Percentiles rank a stretch among this genome's conserved stretches.
Evolutionary conservation across 2,888 invertebrate species (phyloP).

Genomic region (Spodoptera exigua): DNA sequence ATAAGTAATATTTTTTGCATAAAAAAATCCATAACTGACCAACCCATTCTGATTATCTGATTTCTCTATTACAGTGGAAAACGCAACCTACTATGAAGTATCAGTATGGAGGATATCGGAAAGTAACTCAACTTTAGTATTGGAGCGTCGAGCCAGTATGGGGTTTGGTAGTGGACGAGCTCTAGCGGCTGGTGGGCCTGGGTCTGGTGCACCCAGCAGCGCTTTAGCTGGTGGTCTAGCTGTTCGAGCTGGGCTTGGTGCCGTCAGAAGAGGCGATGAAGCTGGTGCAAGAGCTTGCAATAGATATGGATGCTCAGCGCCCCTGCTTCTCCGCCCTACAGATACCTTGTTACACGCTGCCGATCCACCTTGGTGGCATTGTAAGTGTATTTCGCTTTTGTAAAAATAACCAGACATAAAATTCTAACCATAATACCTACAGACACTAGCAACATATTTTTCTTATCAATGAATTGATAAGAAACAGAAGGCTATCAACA

Average conservation of each 20-base stretch:
- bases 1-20: too few species aligned
- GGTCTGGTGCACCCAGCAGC: conserved; percentile 44
- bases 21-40: not conserved
- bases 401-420: too few species aligned
- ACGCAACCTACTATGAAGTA: conserved; percentile 85
- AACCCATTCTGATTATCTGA: too few species aligned
- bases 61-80: conserved; percentile 74
- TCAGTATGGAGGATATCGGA: conserved; percentile 84
- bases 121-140: conserved; percentile 78
- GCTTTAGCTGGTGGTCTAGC: conserved; percentile 63
- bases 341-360: conserved; percentile 77
- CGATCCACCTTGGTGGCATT: conserved; percentile 81
- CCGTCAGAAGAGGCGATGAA: conserved; percentile 76
- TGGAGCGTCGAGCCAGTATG: conserved; percentile 79
- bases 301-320: conserved; percentile 81
- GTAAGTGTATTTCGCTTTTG: conserved; percentile 64
- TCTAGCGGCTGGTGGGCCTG: conserved; percentile 67
- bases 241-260: conserved; percentile 72
- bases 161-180: conserved; percentile 78
- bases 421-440: too few species aligned
- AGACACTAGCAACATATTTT: too few species aligned
- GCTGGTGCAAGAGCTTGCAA: conserved; percentile 84
- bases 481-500: too few species aligned
- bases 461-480: too few species aligned
- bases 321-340: conserved; percentile 78